Evolutionary conservation across 2,797 vertebrate species (phyloP).

Genomic region (Limosa lapponica): DNA sequence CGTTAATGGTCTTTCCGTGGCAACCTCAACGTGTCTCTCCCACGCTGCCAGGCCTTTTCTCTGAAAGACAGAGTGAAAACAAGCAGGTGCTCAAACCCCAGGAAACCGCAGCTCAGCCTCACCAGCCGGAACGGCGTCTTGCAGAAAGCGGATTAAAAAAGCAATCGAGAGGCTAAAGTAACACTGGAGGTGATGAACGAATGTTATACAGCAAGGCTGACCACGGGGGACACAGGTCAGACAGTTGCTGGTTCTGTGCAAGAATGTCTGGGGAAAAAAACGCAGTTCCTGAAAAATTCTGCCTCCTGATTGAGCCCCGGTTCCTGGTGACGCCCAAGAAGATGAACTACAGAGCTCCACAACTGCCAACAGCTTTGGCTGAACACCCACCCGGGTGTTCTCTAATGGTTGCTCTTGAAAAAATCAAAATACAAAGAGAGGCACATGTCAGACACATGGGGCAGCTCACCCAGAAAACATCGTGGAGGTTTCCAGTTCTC

Average conservation of each 20-base stretch:
- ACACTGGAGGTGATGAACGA: not conserved
- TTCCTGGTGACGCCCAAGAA: not conserved
- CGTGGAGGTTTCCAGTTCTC: too few relatives aligned
- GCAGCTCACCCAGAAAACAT: not conserved
- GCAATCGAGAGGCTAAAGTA: not conserved
- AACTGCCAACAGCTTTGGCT: not conserved
- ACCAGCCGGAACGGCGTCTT: not conserved
- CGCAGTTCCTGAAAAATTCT: accelerated
- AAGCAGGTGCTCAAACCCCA: too few relatives aligned
- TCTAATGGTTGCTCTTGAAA: not conserved
- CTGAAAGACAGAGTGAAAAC: not conserved
- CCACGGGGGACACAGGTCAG: not conserved
- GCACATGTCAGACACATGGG: accelerated
- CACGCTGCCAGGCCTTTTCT: not conserved
- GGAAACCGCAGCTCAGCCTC: not conserved
- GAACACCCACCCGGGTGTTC: accelerated
- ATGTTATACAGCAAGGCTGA: not conserved
- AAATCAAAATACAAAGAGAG: not conserved
- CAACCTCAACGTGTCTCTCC: not conserved
- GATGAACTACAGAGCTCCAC: not conserved
- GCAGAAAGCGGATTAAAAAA: not conserved
- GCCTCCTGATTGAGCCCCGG: not conserved
- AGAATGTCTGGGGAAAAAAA: not conserved
- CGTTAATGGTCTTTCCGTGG: not conserved
- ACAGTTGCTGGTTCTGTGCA: not conserved